These are phyloP conservation scores for Macropus fuliginosus DNA, from an alignment of 2,797 vertebrate genomes.

Conservation along the genomic window DNA sequence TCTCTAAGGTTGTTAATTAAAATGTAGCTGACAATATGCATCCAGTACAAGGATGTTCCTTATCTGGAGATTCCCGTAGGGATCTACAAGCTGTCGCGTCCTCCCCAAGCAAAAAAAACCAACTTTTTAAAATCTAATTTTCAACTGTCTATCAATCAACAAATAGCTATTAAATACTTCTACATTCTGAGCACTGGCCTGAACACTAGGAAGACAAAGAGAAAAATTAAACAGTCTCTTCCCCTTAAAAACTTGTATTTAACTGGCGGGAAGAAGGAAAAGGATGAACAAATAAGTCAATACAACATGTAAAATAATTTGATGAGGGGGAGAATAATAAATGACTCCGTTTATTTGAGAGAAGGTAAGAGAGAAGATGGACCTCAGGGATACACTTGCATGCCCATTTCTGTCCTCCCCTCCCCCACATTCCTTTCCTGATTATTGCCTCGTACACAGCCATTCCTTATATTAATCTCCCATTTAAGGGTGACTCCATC, in stretches of 20 bases:
- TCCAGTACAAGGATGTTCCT: neutral
- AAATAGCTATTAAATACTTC: neutral
- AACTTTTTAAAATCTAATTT: neutral
- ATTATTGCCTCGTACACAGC: neutral
- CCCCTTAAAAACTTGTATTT: neutral
- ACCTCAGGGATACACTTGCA: neutral
- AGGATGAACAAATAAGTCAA: neutral
- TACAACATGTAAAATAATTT: neutral
- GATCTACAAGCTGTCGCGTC: neutral
- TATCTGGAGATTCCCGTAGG: neutral
- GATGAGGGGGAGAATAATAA: neutral
- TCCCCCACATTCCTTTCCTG: neutral
- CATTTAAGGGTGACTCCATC: neutral
- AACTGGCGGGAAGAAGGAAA: neutral
- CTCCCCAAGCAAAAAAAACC: neutral
- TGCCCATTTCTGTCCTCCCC: neutral
- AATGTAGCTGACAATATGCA: neutral
- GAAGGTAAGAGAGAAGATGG: neutral
- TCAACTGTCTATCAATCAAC: neutral
- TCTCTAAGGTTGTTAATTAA: neutral
- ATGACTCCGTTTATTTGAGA: neutral
- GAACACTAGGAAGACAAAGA: neutral
- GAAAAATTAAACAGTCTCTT: neutral
- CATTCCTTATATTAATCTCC: neutral
- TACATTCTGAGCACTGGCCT: neutral